phyloP scores from a whole-genome alignment of 2,113 vertebrate species.

The Madoqua kirkii region DNA sequence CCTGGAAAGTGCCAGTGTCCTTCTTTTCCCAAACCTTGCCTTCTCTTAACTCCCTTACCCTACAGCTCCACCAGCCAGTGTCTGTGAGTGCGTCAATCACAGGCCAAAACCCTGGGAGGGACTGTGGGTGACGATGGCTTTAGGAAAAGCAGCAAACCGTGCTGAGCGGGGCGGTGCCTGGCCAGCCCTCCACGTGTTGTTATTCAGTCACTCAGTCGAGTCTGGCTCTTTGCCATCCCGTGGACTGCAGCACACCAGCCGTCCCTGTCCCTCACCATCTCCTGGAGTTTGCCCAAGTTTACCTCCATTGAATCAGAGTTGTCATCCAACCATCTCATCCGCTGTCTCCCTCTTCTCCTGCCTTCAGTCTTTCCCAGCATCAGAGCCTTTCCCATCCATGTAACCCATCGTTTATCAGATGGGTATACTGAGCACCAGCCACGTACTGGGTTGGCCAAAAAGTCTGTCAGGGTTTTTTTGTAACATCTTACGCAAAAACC shows the following conservation, averaged over 20 bases:
- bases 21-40: background rate
- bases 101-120: too few species aligned
- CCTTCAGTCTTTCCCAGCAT: background rate
- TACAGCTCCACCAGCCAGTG: background rate
- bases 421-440: background rate
- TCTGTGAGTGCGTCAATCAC: background rate
- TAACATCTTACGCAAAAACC: background rate
- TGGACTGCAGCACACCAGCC: background rate
- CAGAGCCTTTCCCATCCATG: background rate
- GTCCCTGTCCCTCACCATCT: background rate
- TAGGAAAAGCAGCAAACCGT: background rate
- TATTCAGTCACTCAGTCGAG: background rate
- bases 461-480: background rate
- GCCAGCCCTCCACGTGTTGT: accelerated
- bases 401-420: background rate
- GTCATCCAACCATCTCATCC: background rate
- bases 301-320: background rate
- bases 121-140: accelerated
- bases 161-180: background rate
- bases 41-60: background rate
- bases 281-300: background rate
- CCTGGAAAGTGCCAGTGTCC: accelerated
- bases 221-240: background rate
- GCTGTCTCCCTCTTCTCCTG: background rate
- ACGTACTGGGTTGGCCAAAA: background rate